Evolutionary conservation across 2,797 vertebrate species (phyloP).

Genomic region (Tamandua tetradactyla): DNA sequence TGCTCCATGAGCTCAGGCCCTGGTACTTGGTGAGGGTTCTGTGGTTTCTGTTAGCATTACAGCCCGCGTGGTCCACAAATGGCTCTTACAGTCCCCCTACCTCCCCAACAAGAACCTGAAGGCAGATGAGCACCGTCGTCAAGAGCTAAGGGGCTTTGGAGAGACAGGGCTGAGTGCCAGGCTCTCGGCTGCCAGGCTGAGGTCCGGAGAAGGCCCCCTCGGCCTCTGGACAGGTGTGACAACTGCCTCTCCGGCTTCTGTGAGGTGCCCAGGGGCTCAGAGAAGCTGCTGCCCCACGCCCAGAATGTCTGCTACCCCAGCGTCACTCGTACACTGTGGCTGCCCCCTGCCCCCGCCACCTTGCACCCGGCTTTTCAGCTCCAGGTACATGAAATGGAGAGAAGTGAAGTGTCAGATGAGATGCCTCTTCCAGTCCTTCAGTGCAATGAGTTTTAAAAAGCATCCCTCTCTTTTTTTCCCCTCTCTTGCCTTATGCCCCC

Average conservation of each 20-base stretch:
- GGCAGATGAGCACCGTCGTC: no score
- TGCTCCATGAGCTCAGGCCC: no score
- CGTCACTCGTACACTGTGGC: fast-evolving
- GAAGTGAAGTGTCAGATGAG: no score
- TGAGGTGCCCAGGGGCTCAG: not conserved
- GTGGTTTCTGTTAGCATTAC: no score
- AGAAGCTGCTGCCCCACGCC: no score
- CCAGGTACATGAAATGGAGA: not conserved
- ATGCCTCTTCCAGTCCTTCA: not conserved
- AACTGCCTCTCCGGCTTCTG: not conserved
- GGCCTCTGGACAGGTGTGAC: not conserved
- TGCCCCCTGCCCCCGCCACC: not conserved
- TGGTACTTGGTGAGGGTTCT: not conserved
- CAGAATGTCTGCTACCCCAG: no score
- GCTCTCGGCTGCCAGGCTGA: no score
- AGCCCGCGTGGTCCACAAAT: no score
- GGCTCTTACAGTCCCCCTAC: not conserved
- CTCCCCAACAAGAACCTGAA: not conserved
- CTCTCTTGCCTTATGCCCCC: no score
- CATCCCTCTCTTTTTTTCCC: not conserved
- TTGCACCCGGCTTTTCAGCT: not conserved
- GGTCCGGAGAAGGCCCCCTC: not conserved
- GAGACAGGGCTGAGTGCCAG: not conserved
- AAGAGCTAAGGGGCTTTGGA: no score
- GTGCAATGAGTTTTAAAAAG: not conserved